A percentile compares a stretch with the other conserved stretches of the same genome.
phyloP scores from a whole-genome alignment of 2,113 vertebrate genomes.

The Stercorarius parasiticus region DNA sequence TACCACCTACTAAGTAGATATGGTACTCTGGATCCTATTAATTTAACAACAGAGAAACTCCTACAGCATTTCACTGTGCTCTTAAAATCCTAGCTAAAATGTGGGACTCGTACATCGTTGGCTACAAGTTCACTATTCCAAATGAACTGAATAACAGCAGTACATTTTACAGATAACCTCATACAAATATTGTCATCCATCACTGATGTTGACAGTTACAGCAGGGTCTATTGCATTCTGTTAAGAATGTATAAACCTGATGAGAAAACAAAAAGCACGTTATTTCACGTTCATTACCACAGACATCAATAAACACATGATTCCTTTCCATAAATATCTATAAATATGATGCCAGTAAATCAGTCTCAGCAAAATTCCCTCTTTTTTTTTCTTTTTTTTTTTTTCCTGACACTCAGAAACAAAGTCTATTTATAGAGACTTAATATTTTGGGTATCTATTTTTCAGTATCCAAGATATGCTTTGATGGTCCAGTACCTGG shows the following conservation, averaged over 20 bases:
- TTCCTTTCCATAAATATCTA: conserved; percentile 70
- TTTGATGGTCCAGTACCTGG: conserved; percentile 41
- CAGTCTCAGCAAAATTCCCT: conserved; percentile 16
- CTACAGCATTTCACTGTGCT: conserved; percentile 67
- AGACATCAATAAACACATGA: conserved; percentile 62
- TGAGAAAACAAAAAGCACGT: conserved; percentile 66
- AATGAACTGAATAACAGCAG: conserved; percentile 67
- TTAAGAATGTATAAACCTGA: conserved; percentile 68
- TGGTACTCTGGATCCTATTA: conserved; percentile 51
- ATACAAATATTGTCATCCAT: conserved; percentile 62
- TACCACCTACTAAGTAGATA: conserved; percentile 41
- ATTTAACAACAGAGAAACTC: conserved; percentile 66
- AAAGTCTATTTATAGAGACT: conserved; percentile 39
- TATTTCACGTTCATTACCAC: conserved; percentile 63
- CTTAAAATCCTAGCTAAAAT: conserved; percentile 68
- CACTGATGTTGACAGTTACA: conserved; percentile 60
- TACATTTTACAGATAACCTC: conserved; percentile 59
- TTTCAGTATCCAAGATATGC: conserved; percentile 30
- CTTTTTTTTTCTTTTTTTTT: neutral
- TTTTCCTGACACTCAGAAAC: neutral
- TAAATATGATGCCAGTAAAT: conserved; percentile 68
- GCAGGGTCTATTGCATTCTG: conserved; percentile 64
- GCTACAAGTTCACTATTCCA: conserved; percentile 71
- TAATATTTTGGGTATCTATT: neutral
- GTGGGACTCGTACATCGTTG: conserved; percentile 54